Evolutionary conservation across 2,888 invertebrate genomes (phyloP).

Genomic region (Ochlodes sylvanus): DNA sequence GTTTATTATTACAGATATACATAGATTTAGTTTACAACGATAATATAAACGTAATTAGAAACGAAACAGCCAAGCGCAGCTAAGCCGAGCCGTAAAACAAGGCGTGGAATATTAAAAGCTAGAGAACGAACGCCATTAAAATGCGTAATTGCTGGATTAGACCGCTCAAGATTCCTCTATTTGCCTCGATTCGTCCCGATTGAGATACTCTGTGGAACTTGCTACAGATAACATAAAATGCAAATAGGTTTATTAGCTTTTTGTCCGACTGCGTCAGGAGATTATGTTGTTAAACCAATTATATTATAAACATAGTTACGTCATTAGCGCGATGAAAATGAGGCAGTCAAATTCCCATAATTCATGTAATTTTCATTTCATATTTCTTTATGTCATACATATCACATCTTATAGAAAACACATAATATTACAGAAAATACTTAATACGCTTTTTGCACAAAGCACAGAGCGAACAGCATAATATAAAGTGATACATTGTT

Average conservation of each 20-base stretch:
- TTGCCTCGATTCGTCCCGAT: slow-evolving; percentile 51
- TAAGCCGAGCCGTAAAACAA: slow-evolving; percentile 76
- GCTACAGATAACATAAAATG: slow-evolving; percentile 13
- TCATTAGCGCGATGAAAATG: no score
- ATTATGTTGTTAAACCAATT: no score
- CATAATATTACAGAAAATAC: no score
- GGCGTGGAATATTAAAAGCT: slow-evolving; percentile 82
- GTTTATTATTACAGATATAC: not conserved
- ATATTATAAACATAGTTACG: no score
- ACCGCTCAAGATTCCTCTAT: slow-evolving; percentile 81
- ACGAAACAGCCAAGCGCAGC: slow-evolving; percentile 43
- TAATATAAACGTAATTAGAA: slow-evolving; percentile 7
- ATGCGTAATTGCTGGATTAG: slow-evolving; percentile 84
- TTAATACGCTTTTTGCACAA: no score
- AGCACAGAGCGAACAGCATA: not conserved
- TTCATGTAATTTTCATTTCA: no score
- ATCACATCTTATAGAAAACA: no score
- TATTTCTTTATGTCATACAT: no score
- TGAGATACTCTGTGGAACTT: slow-evolving; percentile 1
- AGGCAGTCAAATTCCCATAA: no score
- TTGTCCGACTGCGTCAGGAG: no score
- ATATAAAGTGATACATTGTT: not conserved
- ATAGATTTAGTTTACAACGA: not conserved
- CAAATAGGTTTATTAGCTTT: not conserved
- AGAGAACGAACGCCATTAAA: slow-evolving; percentile 80